A percentile compares a stretch with the other conserved stretches of the same genome.
phyloP scores from a whole-genome alignment of 2,113 vertebrate genomes.

The Melanostigma gelatinosum region DNA sequence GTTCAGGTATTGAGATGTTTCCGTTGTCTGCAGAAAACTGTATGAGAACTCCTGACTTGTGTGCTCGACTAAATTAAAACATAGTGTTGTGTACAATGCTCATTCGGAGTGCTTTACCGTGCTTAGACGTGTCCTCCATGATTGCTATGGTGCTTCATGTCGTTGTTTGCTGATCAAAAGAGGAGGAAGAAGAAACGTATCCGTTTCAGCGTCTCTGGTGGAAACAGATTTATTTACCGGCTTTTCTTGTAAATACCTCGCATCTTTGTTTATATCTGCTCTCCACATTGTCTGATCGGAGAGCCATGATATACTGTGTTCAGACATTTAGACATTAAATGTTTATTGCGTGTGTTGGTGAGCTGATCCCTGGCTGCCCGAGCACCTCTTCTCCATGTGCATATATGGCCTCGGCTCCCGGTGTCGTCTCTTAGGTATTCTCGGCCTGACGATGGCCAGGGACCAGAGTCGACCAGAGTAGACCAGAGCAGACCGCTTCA shows the following conservation, averaged over 20 bases:
- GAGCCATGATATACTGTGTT: neutral
- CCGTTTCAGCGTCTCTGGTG: neutral
- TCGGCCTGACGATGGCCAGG: conserved; percentile 18
- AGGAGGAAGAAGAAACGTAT: neutral
- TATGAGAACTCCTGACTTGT: neutral
- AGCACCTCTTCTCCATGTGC: conserved; percentile 45
- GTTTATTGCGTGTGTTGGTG: neutral
- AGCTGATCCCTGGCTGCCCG: conserved; percentile 5
- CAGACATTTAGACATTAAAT: conserved; percentile 8
- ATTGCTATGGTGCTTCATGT: neutral
- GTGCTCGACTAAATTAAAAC: neutral
- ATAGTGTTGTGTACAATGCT: neutral
- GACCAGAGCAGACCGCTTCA: conserved; percentile 19
- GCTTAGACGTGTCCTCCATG: neutral
- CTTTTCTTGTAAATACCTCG: neutral
- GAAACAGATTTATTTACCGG: neutral
- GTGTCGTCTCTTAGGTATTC: conserved; percentile 44
- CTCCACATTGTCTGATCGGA: neutral
- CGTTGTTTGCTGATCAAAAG: conserved; percentile 11
- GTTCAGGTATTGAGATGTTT: neutral
- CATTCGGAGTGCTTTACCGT: neutral
- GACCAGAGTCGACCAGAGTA: conserved; percentile 5
- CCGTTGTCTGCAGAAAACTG: neutral
- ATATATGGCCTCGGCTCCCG: conserved; percentile 61
- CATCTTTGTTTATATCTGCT: neutral